Evolutionary conservation across 2,888 invertebrate genomes (phyloP), one percentile per base, ranked within the genome.

Genomic region (Himalopsyche japonica): DNA sequence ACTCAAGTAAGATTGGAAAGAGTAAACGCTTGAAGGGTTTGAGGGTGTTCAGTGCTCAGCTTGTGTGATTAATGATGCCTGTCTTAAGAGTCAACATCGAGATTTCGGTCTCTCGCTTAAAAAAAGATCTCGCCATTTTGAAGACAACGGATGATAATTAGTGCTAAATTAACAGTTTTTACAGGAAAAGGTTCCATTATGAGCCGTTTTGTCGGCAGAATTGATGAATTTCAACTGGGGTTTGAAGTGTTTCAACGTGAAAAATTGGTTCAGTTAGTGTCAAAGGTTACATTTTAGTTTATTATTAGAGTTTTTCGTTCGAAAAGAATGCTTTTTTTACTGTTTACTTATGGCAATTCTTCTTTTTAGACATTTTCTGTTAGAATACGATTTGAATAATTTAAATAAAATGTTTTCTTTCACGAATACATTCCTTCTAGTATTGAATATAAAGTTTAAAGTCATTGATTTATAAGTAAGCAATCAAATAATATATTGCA

Each of bases 41-140:
- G 47, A 27, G 47, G 48, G 30, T 10, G 49, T 15, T 43, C 43
- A 48, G 49, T 70, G 5, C 27, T 70, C 70, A 80, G 20, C 32
- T 64, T 24, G 48, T 18, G 81, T 81, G 81, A 81, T 81, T 81
- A 81, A 81, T 81, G 81, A 81, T 34, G 15, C 20, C 48, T 64
- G 34, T 34, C 43, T 70, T 81, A 10, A 27, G 47, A 81, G 81
- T 81, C 81, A 81, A 81, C 64, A 81, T 64, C 70, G 81, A 81
- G 64, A 81, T 81, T 81, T 81, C 70, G 34, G 57, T 64, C 48
- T 49, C 43, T 47, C 43, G 47, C 47, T 47, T 47, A 49, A 49
- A 80, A 47, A 78, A 78, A 32, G 48, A 32, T 80, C 48, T 32
- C 47, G 80, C 48, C 48, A 80, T 80, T 80, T 49, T 78, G 80